These are phyloP conservation scores for Galeopsomyia nigrocyanea DNA, from an alignment of 2,888 invertebrate genomes.

Conservation along the genomic window DNA sequence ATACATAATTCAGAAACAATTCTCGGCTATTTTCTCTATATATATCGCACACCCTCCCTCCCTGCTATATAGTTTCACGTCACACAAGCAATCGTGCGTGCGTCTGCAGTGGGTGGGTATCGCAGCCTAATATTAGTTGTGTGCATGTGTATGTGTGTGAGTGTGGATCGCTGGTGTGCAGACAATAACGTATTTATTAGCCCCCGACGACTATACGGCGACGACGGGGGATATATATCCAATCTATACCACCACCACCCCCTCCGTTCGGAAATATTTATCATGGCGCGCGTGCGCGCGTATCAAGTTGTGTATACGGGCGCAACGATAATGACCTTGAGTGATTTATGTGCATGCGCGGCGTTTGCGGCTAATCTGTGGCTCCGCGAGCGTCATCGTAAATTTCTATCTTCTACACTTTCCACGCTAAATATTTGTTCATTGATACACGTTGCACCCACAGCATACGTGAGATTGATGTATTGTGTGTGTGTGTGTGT, in stretches of 20 bases:
- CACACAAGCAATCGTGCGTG: no score
- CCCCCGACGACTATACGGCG: slow-evolving; percentile 23
- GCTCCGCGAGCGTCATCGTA: slow-evolving; percentile 12
- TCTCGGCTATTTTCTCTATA: no score
- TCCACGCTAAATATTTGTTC: slow-evolving; percentile 37
- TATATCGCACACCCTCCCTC: no score
- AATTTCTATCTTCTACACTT: slow-evolving; percentile 24
- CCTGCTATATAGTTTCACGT: no score
- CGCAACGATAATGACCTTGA: slow-evolving; percentile 48
- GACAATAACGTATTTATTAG: slow-evolving; percentile 62
- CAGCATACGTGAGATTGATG: neutral
- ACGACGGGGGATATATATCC: slow-evolving; percentile 53
- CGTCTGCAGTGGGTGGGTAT: no score
- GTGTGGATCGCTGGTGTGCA: slow-evolving; percentile 24
- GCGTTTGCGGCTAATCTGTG: neutral
- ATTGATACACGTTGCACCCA: slow-evolving; percentile 12
- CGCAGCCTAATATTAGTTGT: no score
- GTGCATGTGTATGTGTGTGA: neutral
- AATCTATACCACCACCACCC: slow-evolving; percentile 56
- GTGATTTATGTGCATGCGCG: slow-evolving; percentile 40
- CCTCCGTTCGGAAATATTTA: slow-evolving; percentile 61
- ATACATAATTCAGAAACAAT: no score
- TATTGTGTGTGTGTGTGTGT: neutral
- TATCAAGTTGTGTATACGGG: neutral
- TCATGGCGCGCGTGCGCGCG: slow-evolving; percentile 47